phyloP scores from a whole-genome alignment of 2,113 vertebrate species.

The Climacteris rufus region DNA sequence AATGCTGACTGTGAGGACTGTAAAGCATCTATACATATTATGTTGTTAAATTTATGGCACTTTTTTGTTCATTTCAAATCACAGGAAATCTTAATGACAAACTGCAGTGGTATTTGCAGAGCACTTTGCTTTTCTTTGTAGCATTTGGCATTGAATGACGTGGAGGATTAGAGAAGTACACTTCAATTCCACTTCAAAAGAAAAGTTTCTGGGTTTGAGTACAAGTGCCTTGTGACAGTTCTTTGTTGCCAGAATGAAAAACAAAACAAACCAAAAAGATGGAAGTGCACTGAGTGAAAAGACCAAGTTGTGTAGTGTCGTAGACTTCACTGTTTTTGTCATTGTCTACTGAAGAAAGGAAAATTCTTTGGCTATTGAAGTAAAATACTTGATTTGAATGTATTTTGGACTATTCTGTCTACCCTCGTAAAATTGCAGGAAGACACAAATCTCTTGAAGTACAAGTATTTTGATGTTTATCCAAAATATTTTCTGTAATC shows the following conservation, averaged over 20 bases:
- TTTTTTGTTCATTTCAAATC: not conserved
- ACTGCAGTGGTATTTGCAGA: not conserved
- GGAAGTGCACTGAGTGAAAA: not conserved
- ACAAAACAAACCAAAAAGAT: not conserved
- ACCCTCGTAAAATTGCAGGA: not conserved
- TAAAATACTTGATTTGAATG: not conserved
- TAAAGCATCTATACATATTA: not conserved
- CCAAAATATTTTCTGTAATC: not conserved
- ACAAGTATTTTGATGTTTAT: not conserved
- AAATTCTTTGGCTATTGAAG: not conserved
- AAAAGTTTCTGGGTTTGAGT: not conserved
- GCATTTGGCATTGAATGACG: not conserved
- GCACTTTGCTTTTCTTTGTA: accelerated
- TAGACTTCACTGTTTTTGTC: not conserved
- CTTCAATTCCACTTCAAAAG: not conserved
- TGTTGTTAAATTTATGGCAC: not conserved
- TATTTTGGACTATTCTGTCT: not conserved
- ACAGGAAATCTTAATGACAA: not conserved
- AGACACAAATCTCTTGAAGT: not conserved
- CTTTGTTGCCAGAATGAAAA: not conserved
- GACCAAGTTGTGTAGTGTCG: not conserved
- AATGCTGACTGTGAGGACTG: not conserved
- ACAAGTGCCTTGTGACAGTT: not conserved
- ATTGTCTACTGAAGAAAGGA: not conserved
- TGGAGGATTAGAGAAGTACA: not conserved